phyloP scores from a whole-genome alignment of 2,888 invertebrate species.

The Eurytoma californica region DNA sequence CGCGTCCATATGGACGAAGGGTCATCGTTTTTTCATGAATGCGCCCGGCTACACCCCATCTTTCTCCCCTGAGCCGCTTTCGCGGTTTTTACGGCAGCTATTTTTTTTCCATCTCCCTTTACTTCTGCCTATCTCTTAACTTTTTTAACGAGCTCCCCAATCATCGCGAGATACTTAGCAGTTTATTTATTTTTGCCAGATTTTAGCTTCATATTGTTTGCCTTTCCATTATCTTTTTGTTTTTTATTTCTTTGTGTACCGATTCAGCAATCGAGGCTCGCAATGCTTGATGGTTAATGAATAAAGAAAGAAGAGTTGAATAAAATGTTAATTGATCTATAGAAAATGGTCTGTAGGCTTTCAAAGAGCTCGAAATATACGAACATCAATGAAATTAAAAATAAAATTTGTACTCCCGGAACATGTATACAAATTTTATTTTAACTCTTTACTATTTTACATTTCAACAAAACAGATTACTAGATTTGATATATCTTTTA shows the following conservation, averaged over 20 bases:
- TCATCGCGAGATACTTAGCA: slow-evolving; percentile 2
- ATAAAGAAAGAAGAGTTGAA: too few species aligned
- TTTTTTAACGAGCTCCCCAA: slow-evolving; percentile 48
- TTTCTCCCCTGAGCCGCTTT: neutral
- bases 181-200: slow-evolving; percentile 4
- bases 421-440: too few species aligned
- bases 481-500: too few species aligned
- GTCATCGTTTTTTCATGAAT: slow-evolving; percentile 38
- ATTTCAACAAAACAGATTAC: too few species aligned
- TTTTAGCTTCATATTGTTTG: neutral
- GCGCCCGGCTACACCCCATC: neutral
- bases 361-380: too few species aligned
- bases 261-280: neutral
- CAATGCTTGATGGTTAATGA: too few species aligned
- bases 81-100: neutral
- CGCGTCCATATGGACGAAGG: neutral
- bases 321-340: too few species aligned
- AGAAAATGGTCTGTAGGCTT: too few species aligned
- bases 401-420: too few species aligned
- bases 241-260: neutral
- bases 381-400: too few species aligned
- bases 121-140: slow-evolving; percentile 16
- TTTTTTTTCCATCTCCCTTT: slow-evolving; percentile 2
- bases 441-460: too few species aligned
- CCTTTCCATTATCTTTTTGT: neutral